These are phyloP conservation scores for Macroglossus sobrinus DNA, from an alignment of 2,113 vertebrate genomes.

Conservation along the genomic window DNA sequence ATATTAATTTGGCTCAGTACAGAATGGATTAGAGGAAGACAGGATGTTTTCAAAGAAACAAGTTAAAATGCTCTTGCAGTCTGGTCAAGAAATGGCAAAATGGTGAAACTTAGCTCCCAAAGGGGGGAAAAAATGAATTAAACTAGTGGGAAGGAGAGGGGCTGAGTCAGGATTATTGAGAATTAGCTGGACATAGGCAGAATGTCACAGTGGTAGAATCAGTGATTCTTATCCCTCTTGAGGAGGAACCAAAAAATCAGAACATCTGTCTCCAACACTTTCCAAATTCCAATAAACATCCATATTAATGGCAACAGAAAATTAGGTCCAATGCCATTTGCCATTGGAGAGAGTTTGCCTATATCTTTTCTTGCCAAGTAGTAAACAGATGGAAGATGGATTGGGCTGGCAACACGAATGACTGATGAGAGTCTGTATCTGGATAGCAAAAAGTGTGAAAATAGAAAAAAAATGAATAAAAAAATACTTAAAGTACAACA, in stretches of 20 bases:
- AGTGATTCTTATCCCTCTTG: neutral
- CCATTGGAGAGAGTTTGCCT: neutral
- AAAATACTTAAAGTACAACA: neutral
- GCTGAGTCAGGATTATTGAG: neutral
- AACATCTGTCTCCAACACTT: neutral
- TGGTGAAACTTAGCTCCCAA: neutral
- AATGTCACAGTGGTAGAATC: neutral
- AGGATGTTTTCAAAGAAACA: constrained; percentile 19
- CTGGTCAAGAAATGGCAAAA: constrained; percentile 3
- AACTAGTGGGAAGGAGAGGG: neutral
- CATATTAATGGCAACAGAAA: neutral
- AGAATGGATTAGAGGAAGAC: neutral
- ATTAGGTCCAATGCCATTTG: neutral
- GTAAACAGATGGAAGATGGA: neutral
- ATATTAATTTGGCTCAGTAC: neutral
- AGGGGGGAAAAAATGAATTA: neutral
- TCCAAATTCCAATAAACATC: neutral
- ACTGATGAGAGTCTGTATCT: neutral
- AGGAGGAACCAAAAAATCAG: neutral
- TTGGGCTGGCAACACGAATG: neutral
- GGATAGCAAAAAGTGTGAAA: neutral
- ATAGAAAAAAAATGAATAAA: neutral
- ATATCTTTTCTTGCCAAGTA: neutral
- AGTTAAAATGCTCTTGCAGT: neutral
- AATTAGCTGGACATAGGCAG: neutral